These are phyloP conservation scores for Drepanosiphum platanoidis DNA, from an alignment of 2,888 invertebrate genomes.

Conservation along the genomic window DNA sequence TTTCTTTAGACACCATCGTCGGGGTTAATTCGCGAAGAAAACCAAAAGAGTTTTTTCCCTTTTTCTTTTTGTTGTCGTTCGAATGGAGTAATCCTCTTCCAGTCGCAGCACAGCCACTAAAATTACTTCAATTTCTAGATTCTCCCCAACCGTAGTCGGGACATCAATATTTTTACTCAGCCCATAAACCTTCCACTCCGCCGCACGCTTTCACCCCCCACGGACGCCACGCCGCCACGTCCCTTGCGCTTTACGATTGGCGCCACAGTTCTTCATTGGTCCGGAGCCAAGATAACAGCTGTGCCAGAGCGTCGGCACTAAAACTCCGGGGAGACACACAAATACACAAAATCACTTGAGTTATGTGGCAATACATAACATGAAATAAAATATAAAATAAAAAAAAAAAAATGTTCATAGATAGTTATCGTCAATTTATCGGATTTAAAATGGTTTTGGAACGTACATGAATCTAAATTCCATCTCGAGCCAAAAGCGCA, in stretches of 20 bases:
- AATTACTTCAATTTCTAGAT: slow-evolving; percentile 40
- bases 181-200: slow-evolving; percentile 43
- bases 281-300: slow-evolving; percentile 59
- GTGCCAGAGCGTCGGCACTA: slow-evolving; percentile 36
- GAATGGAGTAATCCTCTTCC: not conserved
- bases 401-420: slow-evolving; percentile 2
- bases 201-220: not conserved
- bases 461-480: not conserved
- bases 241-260: slow-evolving; percentile 56
- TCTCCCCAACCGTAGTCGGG: not conserved
- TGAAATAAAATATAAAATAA: no score
- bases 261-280: slow-evolving; percentile 57
- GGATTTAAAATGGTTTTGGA: slow-evolving; percentile 17
- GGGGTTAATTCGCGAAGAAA: not conserved
- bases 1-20: not conserved
- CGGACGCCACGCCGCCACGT: not conserved
- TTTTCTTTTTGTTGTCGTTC: not conserved
- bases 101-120: slow-evolving; percentile 1
- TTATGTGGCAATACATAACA: slow-evolving; percentile 8
- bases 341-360: slow-evolving; percentile 33
- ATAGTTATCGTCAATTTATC: slow-evolving; percentile 16
- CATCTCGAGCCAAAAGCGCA: not conserved
- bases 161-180: slow-evolving; percentile 40
- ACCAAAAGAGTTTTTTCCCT: not conserved
- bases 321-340: slow-evolving; percentile 23